Base-by-base conservation (phyloP, 2,888 invertebrate genomes). In the Pachymerium ferrugineum region DNA sequence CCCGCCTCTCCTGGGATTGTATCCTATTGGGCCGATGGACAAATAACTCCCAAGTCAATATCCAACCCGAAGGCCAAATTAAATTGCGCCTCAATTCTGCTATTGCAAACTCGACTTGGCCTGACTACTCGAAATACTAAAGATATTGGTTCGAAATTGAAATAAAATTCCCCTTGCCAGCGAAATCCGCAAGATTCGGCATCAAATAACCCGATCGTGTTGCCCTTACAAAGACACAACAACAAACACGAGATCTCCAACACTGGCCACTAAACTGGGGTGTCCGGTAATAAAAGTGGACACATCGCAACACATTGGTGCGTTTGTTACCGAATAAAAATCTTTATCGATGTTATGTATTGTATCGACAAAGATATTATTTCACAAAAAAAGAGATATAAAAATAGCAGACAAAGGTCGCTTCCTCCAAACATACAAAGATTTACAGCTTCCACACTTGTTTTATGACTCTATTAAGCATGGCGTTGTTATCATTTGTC, bases 31-130 rank as follows among this genome's bases (percentile, higher is more conserved):
- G 54, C 54, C 54, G 54, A 54, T 54, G 54, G 54, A 54, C 54
- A 54, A 54, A 54, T 54, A 54, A 54, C 54, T 54, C 54, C 54
- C 54, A 54, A 54, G 54, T 54, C 54, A 54, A 54, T 54, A 54
- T 25, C 54, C 54, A 54, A 54, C 54, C 54, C 54, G 54, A 28
- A 54, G 54, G 54, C 54, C 54, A 54, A 54, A 54, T 54, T 54
- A 54, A 54, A 54, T 54, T 54, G 54, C 54, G 22, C 54, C 54
- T 54, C 54, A 54, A 54, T 28, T 54, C 54, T 54, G 25, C 54
- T 54, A 12, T 22, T 54, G 25, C 54, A 54, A 54, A 54, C 54
- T n/a, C 54, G 28, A 54, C 54, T 54, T 54, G 22, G 54, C 54
- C 54, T 38, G 38, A 3, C 14, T 54, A 54, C 54, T 54, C 54